phyloP scores from a whole-genome alignment of 2,113 vertebrate genomes.

The Hucho hucho region DNA sequence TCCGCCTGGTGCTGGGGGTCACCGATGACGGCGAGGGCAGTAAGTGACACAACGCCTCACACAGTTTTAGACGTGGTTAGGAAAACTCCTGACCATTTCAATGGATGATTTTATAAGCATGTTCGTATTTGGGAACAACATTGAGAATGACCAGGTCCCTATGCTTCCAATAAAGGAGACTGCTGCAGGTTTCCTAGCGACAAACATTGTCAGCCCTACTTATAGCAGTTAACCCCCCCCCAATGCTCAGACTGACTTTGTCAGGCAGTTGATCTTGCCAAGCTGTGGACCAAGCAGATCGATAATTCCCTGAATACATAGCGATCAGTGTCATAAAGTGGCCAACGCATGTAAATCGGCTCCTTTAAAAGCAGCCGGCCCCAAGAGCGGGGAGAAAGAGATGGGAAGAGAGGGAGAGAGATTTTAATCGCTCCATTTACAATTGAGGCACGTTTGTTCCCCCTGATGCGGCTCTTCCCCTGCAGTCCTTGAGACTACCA shows the following conservation, averaged over 20 bases:
- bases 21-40: slow-evolving; percentile 99
- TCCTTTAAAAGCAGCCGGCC: neutral
- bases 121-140: no score
- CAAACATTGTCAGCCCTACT: neutral
- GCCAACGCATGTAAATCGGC: neutral
- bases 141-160: no score
- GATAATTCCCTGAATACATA: slow-evolving; percentile 7
- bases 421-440: slow-evolving; percentile 6
- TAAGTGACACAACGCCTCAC: slow-evolving; percentile 75
- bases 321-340: slow-evolving; percentile 6
- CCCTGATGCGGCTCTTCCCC: neutral
- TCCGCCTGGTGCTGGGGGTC: slow-evolving; percentile 95
- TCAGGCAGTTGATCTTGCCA: neutral
- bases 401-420: neutral
- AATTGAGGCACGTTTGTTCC: slow-evolving; percentile 5
- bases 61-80: neutral
- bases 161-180: no score
- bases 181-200: neutral
- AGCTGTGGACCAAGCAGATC: neutral
- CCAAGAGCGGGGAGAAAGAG: neutral
- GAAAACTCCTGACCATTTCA: no score
- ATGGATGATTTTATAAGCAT: no score
- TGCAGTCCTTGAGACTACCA: slow-evolving; percentile 2
- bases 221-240: neutral
- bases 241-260: neutral